Base-by-base conservation (phyloP, 2,113 vertebrate genomes). In the Corvus cornix region DNA sequence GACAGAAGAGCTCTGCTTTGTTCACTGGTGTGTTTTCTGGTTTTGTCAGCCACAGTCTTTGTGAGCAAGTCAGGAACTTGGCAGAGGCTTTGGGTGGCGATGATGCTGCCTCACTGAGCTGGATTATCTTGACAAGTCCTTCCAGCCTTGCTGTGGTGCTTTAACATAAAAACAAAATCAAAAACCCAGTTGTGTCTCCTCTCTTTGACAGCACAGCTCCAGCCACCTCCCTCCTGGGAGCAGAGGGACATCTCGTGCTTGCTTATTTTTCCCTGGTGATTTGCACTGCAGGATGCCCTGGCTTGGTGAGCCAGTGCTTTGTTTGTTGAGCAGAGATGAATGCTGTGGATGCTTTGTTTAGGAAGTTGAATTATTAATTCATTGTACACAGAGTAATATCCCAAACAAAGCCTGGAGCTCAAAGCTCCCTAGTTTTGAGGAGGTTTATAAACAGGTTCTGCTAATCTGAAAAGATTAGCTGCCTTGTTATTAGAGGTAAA, bases 391-490 rank as follows among this genome's bases (percentile, higher is more conserved):
- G 51, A 88, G 41, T 37, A 70, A 16, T 44, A 81, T 84, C 43
- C 19, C 66, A 90, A 67, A 48, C 37, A 70, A 78, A 90, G 66
- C 51, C 35, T 58, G 43, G 7, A 70, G 70, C 60, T 95, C n/a
- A 66, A 37, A 75, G 56, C 13, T 43, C 9, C 13, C n/a, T 31
- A 0, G 17, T 67, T 83, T 53, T 22, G 14, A 75, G 30, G 55
- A 74, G 56, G 9, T 72, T 67, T 79, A n/a, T 78, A n/a, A 94
- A 74, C 28, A 88, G 52, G 3, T 49, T 67, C 75, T 90, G 62
- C 52, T 87, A 64, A 82, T 81, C 74, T 89, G 68, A 11, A 59
- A 59, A 70, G 60, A 63, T 85, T 70, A 74, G 31, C 60, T 87
- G 58, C 22, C 35, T 55, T 87, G 52, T 75, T 80, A 41, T 48